These are phyloP conservation scores for Dendrolimus pini DNA, from an alignment of 2,888 invertebrate species.

Conservation along the genomic window DNA sequence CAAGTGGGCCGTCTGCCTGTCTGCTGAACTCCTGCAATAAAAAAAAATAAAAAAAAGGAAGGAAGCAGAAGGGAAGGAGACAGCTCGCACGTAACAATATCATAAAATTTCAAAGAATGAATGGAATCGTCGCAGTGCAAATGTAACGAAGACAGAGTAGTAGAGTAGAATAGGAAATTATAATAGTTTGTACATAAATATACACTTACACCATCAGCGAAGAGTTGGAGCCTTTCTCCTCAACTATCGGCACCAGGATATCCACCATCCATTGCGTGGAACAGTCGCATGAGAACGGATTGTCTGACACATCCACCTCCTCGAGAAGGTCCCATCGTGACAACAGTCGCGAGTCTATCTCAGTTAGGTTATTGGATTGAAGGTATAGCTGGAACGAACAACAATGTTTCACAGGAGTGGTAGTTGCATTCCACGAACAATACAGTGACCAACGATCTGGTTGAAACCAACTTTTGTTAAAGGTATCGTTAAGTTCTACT, in stretches of 20 bases:
- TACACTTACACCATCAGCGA: slow-evolving; percentile 62
- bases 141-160: too few relatives aligned
- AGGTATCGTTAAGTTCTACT: too few relatives aligned
- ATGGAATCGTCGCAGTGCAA: too few relatives aligned
- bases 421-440: not conserved
- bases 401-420: not conserved
- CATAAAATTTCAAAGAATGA: too few relatives aligned
- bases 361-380: slow-evolving; percentile 82
- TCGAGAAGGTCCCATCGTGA: slow-evolving; percentile 83
- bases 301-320: slow-evolving; percentile 81
- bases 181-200: not conserved
- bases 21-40: too few relatives aligned
- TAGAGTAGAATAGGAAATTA: too few relatives aligned
- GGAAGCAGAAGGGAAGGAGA: too few relatives aligned
- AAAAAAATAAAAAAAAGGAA: too few relatives aligned
- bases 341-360: slow-evolving; percentile 79
- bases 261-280: slow-evolving; percentile 86
- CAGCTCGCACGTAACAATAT: too few relatives aligned
- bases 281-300: slow-evolving; percentile 88
- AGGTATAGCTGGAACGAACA: slow-evolving; percentile 78
- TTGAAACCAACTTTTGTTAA: too few relatives aligned
- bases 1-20: too few relatives aligned
- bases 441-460: too few relatives aligned
- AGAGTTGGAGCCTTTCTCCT: slow-evolving; percentile 51
- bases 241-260: slow-evolving; percentile 74